phyloP scores from a whole-genome alignment of 2,113 vertebrate species.

The Ranitomeya variabilis region DNA sequence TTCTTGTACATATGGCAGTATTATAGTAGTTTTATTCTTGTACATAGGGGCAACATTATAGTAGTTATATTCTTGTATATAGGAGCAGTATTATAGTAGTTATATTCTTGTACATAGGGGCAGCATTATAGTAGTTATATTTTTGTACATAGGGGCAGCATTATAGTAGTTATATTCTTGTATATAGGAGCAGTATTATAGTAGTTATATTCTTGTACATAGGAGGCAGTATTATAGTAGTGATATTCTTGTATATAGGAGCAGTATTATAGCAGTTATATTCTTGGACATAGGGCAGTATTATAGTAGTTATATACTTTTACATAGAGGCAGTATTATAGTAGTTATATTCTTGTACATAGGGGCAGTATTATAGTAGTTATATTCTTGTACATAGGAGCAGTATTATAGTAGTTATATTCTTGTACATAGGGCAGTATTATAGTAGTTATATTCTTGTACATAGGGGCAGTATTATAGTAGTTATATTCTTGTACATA shows the following conservation, averaged over 20 bases:
- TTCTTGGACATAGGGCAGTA: background rate
- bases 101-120: slow-evolving; percentile 3
- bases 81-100: slow-evolving; percentile 20
- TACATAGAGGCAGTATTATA: slow-evolving; percentile 10
- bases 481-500: slow-evolving; percentile 12
- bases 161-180: slow-evolving; percentile 21
- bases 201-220: slow-evolving; percentile 14
- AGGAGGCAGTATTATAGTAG: slow-evolving; percentile 14
- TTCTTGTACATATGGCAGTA: slow-evolving; percentile 8
- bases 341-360: slow-evolving; percentile 14
- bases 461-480: slow-evolving; percentile 13
- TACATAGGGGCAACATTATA: background rate
- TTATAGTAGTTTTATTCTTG: slow-evolving; percentile 18
- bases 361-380: slow-evolving; percentile 24
- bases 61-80: slow-evolving; percentile 12
- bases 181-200: slow-evolving; percentile 9
- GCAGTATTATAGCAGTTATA: slow-evolving; percentile 20
- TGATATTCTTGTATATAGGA: background rate
- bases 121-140: slow-evolving; percentile 21
- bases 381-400: slow-evolving; percentile 3
- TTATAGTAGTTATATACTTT: slow-evolving; percentile 12
- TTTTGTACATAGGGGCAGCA: background rate
- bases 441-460: slow-evolving; percentile 18
- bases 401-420: slow-evolving; percentile 23
- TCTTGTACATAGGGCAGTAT: slow-evolving; percentile 1